A percentile compares a stretch with the other conserved stretches of the same genome.
phyloP scores from a whole-genome alignment of 2,113 vertebrate genomes.

The Parus major region DNA sequence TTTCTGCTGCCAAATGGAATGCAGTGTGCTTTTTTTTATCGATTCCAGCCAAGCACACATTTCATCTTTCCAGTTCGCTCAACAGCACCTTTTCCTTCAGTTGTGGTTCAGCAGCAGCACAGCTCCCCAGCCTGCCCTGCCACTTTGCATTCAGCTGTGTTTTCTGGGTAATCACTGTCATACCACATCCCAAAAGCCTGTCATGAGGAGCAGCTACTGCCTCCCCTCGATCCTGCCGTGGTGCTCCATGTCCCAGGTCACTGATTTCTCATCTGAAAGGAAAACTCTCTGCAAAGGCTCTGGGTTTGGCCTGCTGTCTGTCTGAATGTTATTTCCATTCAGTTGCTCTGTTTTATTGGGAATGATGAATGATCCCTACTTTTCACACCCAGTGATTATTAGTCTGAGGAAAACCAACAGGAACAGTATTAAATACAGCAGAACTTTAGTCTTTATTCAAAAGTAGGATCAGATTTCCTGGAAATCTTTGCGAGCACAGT shows the following conservation, averaged over 20 bases:
- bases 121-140: background rate
- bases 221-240: rapidly evolving
- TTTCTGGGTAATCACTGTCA: background rate
- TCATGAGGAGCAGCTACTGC: background rate
- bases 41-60: background rate
- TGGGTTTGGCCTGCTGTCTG: background rate
- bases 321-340: background rate
- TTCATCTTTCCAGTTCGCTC: slow-evolving; percentile 17
- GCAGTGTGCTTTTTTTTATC: background rate
- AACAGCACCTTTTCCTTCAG: background rate
- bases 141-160: background rate
- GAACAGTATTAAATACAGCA: background rate
- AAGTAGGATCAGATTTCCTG: background rate
- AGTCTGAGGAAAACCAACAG: background rate
- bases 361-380: background rate
- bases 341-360: background rate
- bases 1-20: background rate
- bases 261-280: background rate
- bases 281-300: background rate
- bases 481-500: background rate
- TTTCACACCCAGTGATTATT: background rate
- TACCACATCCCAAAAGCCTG: background rate
- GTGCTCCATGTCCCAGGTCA: background rate
- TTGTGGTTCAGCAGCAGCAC: background rate
- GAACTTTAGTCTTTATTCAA: background rate